Evolutionary conservation across 2,797 vertebrate genomes (phyloP).

Genomic region (Borostomias antarcticus): DNA sequence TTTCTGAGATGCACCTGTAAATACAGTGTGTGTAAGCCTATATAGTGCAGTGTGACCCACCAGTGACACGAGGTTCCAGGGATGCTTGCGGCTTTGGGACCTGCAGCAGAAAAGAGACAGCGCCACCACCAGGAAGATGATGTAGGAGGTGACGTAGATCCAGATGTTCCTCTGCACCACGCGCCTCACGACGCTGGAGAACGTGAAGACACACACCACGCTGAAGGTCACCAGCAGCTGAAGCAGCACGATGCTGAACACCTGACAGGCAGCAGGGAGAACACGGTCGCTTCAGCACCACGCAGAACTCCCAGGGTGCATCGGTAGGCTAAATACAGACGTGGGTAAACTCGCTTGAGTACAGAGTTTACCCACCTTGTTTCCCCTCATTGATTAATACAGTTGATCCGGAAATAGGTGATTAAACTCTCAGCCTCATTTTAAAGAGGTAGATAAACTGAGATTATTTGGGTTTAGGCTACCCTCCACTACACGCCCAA

Average conservation of each 20-base stretch:
- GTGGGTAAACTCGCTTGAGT: too few relatives aligned
- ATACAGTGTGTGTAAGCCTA: not conserved
- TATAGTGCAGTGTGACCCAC: constrained; percentile 60
- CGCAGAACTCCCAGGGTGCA: too few relatives aligned
- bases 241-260: constrained; percentile 86
- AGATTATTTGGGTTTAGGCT: too few relatives aligned
- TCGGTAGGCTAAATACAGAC: too few relatives aligned
- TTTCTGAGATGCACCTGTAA: too few relatives aligned
- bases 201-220: constrained; percentile 88
- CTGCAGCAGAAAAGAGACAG: constrained; percentile 73
- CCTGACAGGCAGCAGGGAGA: constrained; percentile 64
- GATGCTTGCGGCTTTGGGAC: constrained; percentile 82
- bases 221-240: constrained; percentile 87
- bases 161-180: constrained; percentile 76
- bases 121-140: constrained; percentile 79
- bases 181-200: constrained; percentile 74
- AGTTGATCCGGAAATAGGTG: too few relatives aligned
- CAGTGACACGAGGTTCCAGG: constrained; percentile 89
- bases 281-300: too few relatives aligned
- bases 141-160: constrained; percentile 83
- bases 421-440: too few relatives aligned
- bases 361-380: too few relatives aligned
- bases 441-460: too few relatives aligned
- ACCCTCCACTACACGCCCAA: too few relatives aligned
- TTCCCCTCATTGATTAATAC: too few relatives aligned